Conservation (phyloP, 2,888 invertebrate species). For the Aphodius sticticus region DNA sequence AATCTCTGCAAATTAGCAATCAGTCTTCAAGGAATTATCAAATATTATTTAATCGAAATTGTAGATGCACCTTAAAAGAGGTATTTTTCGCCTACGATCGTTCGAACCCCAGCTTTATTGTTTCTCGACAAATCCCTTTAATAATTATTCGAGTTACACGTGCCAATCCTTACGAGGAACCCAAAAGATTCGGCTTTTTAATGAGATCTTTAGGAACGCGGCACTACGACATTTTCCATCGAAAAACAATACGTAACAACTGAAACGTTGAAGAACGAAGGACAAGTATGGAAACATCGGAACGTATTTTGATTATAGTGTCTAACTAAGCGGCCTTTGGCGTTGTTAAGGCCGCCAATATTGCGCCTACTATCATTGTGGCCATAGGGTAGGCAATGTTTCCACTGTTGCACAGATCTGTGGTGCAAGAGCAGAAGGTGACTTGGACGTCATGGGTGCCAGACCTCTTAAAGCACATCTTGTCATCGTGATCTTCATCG, state of each 20-base stretch:
- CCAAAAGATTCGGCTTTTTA: background rate
- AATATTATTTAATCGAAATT: background rate
- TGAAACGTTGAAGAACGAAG: background rate
- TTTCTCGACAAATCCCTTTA: background rate
- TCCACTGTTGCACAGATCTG: slow-evolving; percentile 77
- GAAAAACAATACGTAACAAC: slow-evolving; percentile 7
- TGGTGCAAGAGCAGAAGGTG: slow-evolving; percentile 80
- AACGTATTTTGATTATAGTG: slow-evolving; percentile 5
- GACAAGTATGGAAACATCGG: slow-evolving; percentile 12
- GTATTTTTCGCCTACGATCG: background rate
- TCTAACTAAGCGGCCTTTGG: slow-evolving; percentile 29
- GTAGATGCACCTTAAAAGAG: background rate
- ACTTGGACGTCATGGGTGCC: slow-evolving; percentile 80
- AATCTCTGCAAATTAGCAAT: background rate
- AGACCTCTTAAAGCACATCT: slow-evolving; percentile 71
- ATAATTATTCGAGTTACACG: background rate
- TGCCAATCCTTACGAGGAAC: background rate
- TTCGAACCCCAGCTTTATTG: background rate
- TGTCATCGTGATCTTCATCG: slow-evolving; percentile 67
- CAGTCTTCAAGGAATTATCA: background rate
- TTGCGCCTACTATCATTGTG: slow-evolving; percentile 20
- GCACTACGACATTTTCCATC: background rate
- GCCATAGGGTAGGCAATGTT: slow-evolving; percentile 40
- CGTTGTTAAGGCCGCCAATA: slow-evolving; percentile 29
- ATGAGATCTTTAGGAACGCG: background rate